These are phyloP conservation scores for Masticophis lateralis DNA, from an alignment of 2,797 vertebrate genomes.

Conservation along the genomic window DNA sequence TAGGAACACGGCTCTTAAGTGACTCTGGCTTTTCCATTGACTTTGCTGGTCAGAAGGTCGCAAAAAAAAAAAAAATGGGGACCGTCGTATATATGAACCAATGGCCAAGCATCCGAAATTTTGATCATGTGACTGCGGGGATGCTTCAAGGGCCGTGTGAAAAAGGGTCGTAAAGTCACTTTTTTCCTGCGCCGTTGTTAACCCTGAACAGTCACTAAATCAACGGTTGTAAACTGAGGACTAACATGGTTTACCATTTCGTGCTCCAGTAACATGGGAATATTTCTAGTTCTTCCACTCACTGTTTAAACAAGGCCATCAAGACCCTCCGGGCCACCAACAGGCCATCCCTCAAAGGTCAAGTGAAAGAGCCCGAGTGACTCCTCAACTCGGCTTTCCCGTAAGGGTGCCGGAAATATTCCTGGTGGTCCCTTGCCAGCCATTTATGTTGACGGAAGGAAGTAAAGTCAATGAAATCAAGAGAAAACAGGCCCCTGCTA, in stretches of 20 bases:
- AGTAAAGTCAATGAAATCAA: background rate
- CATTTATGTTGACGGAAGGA: background rate
- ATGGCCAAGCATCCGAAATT: too few species aligned
- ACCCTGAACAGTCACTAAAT: too few species aligned
- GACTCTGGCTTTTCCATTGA: too few species aligned
- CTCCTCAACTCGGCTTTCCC: background rate
- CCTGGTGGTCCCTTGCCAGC: background rate
- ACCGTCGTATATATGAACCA: too few species aligned
- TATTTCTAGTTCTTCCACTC: background rate
- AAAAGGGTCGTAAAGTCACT: too few species aligned
- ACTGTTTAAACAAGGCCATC: background rate
- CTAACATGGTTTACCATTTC: background rate
- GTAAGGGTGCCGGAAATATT: background rate
- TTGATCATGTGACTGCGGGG: too few species aligned
- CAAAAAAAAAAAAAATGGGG: too few species aligned
- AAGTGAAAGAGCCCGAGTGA: background rate
- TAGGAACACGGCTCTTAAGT: too few species aligned
- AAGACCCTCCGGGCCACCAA: too few species aligned
- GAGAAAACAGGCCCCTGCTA: background rate
- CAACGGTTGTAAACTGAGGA: too few species aligned
- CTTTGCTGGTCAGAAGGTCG: too few species aligned
- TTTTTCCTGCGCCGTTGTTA: too few species aligned
- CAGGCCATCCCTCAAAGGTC: background rate
- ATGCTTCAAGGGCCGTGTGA: fast-evolving
- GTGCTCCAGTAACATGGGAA: background rate